Evolutionary conservation across 2,888 invertebrate species (phyloP).

Genomic region (Cosmopolites sordidus): DNA sequence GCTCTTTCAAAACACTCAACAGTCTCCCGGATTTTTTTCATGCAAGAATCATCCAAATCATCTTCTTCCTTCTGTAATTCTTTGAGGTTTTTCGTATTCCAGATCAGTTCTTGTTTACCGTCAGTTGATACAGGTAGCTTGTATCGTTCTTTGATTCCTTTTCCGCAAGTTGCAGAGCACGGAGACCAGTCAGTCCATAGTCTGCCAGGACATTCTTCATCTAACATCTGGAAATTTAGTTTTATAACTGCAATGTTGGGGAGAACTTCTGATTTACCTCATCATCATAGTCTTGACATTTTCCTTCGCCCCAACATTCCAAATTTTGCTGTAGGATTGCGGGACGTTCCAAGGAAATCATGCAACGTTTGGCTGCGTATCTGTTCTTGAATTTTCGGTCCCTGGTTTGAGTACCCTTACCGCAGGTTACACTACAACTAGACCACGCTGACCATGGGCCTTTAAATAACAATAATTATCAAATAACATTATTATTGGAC

Average conservation of each 20-base stretch:
- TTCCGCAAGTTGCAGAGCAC: constrained; percentile 75
- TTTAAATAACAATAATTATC: too few relatives aligned
- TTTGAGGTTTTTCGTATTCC: constrained; percentile 30
- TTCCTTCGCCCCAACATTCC: constrained; percentile 46
- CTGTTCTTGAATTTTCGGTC: constrained; percentile 62
- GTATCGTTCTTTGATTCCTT: constrained; percentile 62
- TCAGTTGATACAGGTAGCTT: constrained; percentile 44
- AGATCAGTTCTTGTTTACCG: constrained; percentile 30
- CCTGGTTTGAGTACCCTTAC: constrained; percentile 65
- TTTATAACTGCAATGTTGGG: background rate
- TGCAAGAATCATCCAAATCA: constrained; percentile 47
- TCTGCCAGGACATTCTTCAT: constrained; percentile 57
- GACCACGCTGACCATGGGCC: constrained; percentile 77
- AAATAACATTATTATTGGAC: too few relatives aligned
- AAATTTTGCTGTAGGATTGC: constrained; percentile 51
- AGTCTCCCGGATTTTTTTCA: constrained; percentile 51
- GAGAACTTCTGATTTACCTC: constrained; percentile 16
- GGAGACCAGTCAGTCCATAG: constrained; percentile 80
- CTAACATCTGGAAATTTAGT: background rate
- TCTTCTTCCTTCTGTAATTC: constrained; percentile 34
- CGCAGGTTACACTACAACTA: constrained; percentile 70
- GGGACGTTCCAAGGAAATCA: constrained; percentile 34
- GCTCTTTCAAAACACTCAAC: constrained; percentile 47
- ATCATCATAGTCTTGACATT: constrained; percentile 38
- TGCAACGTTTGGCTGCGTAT: constrained; percentile 61